Percentiles rank a stretch among this genome's conserved stretches.
Evolutionary conservation across 2,113 vertebrate species (phyloP).

Genomic region (Tyto alba): DNA sequence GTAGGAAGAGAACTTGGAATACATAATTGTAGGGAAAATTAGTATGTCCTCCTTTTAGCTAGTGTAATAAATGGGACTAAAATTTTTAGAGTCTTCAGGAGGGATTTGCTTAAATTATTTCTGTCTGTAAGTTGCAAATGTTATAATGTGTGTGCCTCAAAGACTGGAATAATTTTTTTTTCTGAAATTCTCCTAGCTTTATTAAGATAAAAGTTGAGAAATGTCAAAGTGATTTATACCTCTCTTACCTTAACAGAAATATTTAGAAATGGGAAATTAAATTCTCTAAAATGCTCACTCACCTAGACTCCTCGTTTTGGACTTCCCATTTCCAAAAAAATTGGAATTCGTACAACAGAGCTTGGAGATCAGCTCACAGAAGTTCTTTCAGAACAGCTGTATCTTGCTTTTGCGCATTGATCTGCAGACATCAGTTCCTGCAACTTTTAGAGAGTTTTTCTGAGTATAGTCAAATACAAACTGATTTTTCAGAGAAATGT

Average conservation of each 20-base stretch:
- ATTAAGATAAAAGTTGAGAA: background rate
- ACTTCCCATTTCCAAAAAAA: background rate
- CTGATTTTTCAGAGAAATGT: background rate
- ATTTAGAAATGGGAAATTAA: background rate
- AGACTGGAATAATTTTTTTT: background rate
- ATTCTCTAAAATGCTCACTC: background rate
- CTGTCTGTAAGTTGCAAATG: background rate
- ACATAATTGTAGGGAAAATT: background rate
- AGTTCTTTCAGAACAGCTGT: background rate
- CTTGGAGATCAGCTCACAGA: background rate
- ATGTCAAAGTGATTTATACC: background rate
- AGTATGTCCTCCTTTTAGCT: background rate
- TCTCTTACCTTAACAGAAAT: background rate
- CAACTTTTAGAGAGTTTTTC: background rate
- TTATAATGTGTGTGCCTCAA: constrained; percentile 17
- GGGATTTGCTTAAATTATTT: constrained; percentile 1
- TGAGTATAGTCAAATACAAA: background rate
- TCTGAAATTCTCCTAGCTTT: background rate
- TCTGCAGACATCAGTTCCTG: background rate
- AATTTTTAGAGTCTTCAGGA: background rate
- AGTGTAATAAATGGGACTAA: background rate
- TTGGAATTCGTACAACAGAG: background rate
- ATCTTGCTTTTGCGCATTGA: background rate
- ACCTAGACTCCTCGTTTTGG: background rate
- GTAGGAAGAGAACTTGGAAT: background rate